Evolutionary conservation across 92 coral and sea anemone genomes (phyloP).

Genomic region (Siderastrea radians): DNA sequence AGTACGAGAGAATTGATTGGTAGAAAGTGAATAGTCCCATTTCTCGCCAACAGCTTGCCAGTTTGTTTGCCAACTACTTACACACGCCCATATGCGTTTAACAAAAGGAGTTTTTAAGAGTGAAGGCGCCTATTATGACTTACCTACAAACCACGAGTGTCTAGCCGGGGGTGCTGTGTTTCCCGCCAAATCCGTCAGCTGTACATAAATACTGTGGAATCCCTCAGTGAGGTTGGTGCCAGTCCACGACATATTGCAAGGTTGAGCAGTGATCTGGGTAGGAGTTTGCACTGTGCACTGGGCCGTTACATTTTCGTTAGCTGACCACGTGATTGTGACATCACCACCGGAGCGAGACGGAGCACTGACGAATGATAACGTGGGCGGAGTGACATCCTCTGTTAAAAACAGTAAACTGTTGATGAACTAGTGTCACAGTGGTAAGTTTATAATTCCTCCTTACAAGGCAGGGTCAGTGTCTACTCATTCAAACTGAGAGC

Average conservation of each 20-base stretch:
- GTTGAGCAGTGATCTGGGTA: constrained; percentile 63
- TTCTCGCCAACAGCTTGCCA: neutral
- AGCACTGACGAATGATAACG: constrained; percentile 60
- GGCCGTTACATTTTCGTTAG: constrained; percentile 76
- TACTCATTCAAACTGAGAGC: no score
- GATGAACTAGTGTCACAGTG: neutral
- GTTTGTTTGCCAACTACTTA: neutral
- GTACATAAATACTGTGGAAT: constrained; percentile 71
- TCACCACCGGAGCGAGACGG: constrained; percentile 71
- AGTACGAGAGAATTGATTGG: neutral
- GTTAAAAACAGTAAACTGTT: neutral
- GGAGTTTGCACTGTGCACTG: constrained; percentile 84
- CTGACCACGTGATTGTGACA: constrained; percentile 77
- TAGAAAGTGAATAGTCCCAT: neutral
- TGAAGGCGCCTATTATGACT: neutral
- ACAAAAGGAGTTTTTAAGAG: neutral
- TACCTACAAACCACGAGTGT: constrained; percentile 91
- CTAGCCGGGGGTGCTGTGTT: constrained; percentile 81
- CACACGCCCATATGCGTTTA: neutral
- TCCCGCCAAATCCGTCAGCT: constrained; percentile 82
- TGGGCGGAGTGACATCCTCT: constrained; percentile 86
- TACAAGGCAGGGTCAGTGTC: no score
- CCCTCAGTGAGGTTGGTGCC: constrained; percentile 78
- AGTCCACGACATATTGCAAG: constrained; percentile 72
- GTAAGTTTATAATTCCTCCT: no score